Evolutionary conservation across 2,888 invertebrate genomes (phyloP), one percentile per base, ranked within the genome.

Genomic region (Osmoderma eremita): DNA sequence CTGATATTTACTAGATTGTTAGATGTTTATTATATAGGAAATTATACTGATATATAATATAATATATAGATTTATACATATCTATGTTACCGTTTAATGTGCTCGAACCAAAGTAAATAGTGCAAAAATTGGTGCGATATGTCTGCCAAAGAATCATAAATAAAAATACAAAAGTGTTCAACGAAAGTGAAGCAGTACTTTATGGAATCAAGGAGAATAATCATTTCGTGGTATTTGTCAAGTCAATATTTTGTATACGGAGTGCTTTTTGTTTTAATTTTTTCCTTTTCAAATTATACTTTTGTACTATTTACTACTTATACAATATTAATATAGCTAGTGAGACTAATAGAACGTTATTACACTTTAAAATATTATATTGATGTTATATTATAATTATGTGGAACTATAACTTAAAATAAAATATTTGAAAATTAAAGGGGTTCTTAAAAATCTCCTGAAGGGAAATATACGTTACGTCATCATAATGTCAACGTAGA

Each of bases 1-100:
- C 65, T 65, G 65, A 65, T 65, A 65, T 65, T 65, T 56, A 65
- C 65, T 65, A 65, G 65, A 48, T 65, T 65, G 65, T 65, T 65
- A 65, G 65, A 45, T 56, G 42, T 58, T 58, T 24, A 58, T 45
- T 53, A 53, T 53, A 36, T 36, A 50, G 38, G 24, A 38, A 4
- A 54, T 20, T 56, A 50, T 24, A 15, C 15, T 24, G 17, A 36
- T 36, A 53, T 30, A 53, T 20, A 22, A 13, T 50, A 53, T 53
- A 13, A 50, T 24, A 50, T 22, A 50, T 49, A 36, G 18, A 54
- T 45, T 45, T 56, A 30, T 65, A 56, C 56, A 65, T 65, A 56
- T 54, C 53, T 64, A 64, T 64, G 65, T 65, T 65, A 65, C 54
- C 54, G 30, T 42, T 54, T 54, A 22, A 42, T 45, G 58, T 42